A percentile compares a stretch with the other conserved stretches of the same genome.
phyloP scores from a whole-genome alignment of 2,797 vertebrate genomes.

The Gallinago nigripennis region DNA sequence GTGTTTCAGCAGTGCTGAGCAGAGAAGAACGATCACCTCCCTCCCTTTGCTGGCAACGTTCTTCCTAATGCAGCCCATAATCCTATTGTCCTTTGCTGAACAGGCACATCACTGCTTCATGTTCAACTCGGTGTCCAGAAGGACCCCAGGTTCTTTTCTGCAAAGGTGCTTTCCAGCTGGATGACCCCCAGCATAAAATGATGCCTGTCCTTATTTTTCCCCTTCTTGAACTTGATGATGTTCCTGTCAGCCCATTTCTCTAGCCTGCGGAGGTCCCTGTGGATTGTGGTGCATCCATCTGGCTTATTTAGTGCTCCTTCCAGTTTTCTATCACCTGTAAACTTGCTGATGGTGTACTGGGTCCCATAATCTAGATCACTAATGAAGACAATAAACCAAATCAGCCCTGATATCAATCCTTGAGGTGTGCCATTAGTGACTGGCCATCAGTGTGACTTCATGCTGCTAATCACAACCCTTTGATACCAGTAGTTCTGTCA shows the following conservation, averaged over 20 bases:
- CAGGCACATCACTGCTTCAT: neutral
- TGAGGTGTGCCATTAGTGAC: neutral
- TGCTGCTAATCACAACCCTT: neutral
- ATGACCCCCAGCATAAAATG: neutral
- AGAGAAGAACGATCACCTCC: neutral
- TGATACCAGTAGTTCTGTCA: neutral
- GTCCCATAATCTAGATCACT: neutral
- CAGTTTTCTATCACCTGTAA: neutral
- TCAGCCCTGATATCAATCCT: neutral
- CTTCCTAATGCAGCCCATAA: fast-evolving
- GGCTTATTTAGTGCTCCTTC: neutral
- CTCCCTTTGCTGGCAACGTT: neutral
- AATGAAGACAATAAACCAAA: neutral
- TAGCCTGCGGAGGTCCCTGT: neutral
- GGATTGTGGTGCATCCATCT: neutral
- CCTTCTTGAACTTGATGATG: neutral
- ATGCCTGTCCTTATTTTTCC: neutral
- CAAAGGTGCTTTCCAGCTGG: neutral
- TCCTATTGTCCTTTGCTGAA: neutral
- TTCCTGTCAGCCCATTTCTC: neutral
- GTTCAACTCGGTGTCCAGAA: neutral
- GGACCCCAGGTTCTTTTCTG: neutral
- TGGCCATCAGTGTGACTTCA: neutral
- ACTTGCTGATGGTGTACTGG: neutral
- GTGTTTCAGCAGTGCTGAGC: neutral